Evolutionary conservation across 2,888 invertebrate genomes (phyloP).

Genomic region (Drosophila tanythrix): DNA sequence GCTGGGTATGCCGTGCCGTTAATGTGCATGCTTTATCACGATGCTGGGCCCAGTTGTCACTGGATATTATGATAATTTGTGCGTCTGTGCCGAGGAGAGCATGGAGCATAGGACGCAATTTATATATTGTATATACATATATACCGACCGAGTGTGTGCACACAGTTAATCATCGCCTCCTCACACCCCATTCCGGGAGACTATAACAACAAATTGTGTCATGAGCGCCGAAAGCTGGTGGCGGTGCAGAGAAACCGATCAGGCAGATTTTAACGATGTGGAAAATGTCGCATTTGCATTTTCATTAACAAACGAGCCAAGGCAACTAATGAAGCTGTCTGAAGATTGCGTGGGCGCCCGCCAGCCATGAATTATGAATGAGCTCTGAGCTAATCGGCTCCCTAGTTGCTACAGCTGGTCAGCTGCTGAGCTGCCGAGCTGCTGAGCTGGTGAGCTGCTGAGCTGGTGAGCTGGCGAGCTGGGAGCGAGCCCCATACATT

Average conservation of each 20-base stretch:
- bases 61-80: conserved; percentile 31
- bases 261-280: conserved; percentile 44
- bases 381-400: conserved; percentile 25
- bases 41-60: conserved; percentile 10
- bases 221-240: conserved; percentile 10
- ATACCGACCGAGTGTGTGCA: conserved; percentile 1
- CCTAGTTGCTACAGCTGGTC: conserved; percentile 1
- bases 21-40: background rate
- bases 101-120: background rate
- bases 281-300: conserved; percentile 64
- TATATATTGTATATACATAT: background rate
- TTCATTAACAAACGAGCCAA: conserved; percentile 17
- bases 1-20: background rate
- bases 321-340: conserved; percentile 57
- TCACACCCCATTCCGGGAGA: conserved; percentile 3
- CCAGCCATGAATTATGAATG: conserved; percentile 38
- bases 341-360: conserved; percentile 32
- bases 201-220: conserved; percentile 10
- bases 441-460: background rate
- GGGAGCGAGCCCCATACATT: conserved; percentile 8
- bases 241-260: conserved; percentile 29
- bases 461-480: background rate
- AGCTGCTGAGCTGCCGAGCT: background rate
- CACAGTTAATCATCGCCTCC: conserved; percentile 14
- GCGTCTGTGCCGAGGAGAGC: background rate